phyloP scores from a whole-genome alignment of 1,140 invertebrate genomes.

The Drosophila oshimai region DNA sequence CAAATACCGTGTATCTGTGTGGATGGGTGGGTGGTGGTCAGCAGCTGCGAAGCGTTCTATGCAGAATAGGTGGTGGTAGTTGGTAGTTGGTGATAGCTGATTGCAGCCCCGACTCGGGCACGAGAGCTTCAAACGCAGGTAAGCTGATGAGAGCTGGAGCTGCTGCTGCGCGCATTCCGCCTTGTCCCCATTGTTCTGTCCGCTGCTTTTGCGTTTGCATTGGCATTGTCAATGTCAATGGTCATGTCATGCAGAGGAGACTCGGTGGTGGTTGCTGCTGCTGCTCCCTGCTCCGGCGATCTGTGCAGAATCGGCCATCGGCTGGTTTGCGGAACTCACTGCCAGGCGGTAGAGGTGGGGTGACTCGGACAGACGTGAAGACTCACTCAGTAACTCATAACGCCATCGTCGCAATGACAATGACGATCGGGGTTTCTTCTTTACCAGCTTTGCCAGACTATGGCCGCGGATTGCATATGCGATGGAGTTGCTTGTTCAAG shows the following conservation, averaged over 20 bases:
- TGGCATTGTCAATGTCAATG: conserved; percentile 17
- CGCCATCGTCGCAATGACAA: conserved; percentile 8
- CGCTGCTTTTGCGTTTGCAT: conserved; percentile 33
- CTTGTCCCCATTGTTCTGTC: conserved; percentile 66
- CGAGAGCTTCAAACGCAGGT: conserved; percentile 55
- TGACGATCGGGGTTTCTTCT: conserved; percentile 7
- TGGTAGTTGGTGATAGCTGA: conserved; percentile 33
- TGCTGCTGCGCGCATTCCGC: conserved; percentile 75
- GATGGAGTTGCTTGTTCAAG: conserved; percentile 39
- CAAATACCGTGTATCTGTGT: conserved; percentile 77
- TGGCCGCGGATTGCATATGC: conserved; percentile 2
- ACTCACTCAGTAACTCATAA: conserved; percentile 66
- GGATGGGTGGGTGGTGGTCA: conserved; percentile 64
- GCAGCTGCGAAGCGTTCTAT: conserved; percentile 71
- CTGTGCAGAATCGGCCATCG: conserved; percentile 49
- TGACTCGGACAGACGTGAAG: conserved; percentile 76
- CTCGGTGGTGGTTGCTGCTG: conserved; percentile 76
- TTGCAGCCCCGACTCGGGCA: conserved; percentile 19
- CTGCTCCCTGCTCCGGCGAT: conserved; percentile 68
- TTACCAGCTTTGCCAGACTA: conserved; percentile 5
- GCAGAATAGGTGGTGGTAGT: conserved; percentile 48
- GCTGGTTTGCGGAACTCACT: conserved; percentile 48
- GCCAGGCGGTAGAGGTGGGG: conserved; percentile 43
- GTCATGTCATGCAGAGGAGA: conserved; percentile 52
- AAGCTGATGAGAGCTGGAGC: conserved; percentile 74